Percentiles rank a stretch among this genome's conserved stretches.
Conservation (phyloP, 2,888 invertebrate genomes). For the Drosophila mimica region DNA sequence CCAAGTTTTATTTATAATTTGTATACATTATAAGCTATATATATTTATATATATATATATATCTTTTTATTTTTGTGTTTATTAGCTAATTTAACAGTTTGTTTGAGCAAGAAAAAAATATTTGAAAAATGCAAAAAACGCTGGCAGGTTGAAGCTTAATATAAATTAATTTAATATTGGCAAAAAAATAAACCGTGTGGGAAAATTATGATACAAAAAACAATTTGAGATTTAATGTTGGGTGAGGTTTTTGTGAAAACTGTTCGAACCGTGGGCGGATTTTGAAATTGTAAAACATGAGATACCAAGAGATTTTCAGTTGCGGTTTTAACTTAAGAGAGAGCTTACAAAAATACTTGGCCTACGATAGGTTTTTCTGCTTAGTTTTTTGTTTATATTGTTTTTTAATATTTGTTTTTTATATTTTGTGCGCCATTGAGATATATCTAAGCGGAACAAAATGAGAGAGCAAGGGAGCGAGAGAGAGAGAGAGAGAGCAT, state of each 20-base stretch:
- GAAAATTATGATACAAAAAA: constrained; percentile 54
- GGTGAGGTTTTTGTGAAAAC: not conserved
- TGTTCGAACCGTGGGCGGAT: constrained; percentile 3
- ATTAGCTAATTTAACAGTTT: constrained; percentile 35
- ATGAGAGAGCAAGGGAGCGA: constrained; percentile 13
- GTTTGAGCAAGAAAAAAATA: constrained; percentile 38
- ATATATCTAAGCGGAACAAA: constrained; percentile 31
- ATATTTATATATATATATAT: not conserved
- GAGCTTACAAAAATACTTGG: constrained; percentile 70
- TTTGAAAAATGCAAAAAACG: constrained; percentile 65
- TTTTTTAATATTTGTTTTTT: constrained; percentile 5
- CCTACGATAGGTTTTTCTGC: constrained; percentile 46
- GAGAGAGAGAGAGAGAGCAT: constrained; percentile 23
- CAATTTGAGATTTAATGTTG: constrained; percentile 34
- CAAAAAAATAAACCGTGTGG: constrained; percentile 10
- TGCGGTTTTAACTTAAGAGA: constrained; percentile 41
- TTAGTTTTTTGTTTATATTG: constrained; percentile 18
- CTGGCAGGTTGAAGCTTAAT: constrained; percentile 74
- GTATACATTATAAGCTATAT: constrained; percentile 8
- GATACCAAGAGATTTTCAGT: constrained; percentile 54
- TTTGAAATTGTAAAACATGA: constrained; percentile 20
- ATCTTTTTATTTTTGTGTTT: not conserved
- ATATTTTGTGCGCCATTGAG: constrained; percentile 58
- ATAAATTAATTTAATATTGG: constrained; percentile 54
- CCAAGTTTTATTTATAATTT: constrained; percentile 40